Percentiles rank a stretch among this genome's conserved stretches.
Conservation (phyloP, 2,797 vertebrate species). For the Acanthornis magna region DNA sequence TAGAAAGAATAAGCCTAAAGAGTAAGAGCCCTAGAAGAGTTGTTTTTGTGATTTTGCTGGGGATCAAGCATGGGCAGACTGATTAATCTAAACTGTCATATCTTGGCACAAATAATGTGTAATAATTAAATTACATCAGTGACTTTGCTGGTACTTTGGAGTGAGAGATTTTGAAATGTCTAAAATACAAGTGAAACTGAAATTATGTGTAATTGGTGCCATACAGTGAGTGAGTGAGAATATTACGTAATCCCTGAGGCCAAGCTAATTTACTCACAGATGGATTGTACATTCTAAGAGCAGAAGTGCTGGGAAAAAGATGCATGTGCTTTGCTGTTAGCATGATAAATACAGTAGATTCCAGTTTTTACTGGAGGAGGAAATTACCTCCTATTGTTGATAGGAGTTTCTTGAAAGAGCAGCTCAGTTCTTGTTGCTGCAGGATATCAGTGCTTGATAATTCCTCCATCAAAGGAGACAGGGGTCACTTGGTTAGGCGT, state of each 20-base stretch:
- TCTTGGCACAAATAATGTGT: not conserved
- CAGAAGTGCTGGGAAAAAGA: not conserved
- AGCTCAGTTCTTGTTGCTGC: not conserved
- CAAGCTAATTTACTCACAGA: not conserved
- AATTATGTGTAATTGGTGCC: not conserved
- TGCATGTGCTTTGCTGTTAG: not conserved
- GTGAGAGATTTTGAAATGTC: not conserved
- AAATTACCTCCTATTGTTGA: not conserved
- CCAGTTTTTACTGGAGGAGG: not conserved
- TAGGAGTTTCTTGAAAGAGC: not conserved
- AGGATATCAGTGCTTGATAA: not conserved
- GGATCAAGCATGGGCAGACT: not conserved
- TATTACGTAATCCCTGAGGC: not conserved
- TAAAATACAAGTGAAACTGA: not conserved
- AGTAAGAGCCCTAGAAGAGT: not conserved
- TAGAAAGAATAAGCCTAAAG: not conserved
- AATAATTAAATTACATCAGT: not conserved
- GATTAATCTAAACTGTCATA: not conserved
- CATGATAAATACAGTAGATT: not conserved
- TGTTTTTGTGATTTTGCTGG: not conserved
- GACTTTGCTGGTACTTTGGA: not conserved
- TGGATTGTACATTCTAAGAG: not conserved
- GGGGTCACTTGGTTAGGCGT: not conserved
- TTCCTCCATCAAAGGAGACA: not conserved
- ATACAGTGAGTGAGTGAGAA: not conserved